Evolutionary conservation across 2,888 invertebrate genomes (phyloP), one percentile per base, ranked within the genome.

Genomic region (Cheilosia grossa): DNA sequence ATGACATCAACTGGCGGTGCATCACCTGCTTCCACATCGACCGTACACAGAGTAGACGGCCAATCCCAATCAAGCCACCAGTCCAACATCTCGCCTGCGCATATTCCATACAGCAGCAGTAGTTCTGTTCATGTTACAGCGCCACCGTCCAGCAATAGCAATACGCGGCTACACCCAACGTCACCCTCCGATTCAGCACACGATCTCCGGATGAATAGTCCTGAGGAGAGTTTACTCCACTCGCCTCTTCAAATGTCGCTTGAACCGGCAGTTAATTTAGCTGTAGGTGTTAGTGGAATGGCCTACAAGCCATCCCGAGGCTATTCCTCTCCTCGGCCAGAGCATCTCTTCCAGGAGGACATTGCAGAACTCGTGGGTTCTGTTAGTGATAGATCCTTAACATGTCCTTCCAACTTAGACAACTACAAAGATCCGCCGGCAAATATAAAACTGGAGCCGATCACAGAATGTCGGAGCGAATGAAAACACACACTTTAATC

Each of bases 371-470:
- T 93, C 88, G 90, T 92, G 87, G 91, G 89, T 27, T 88, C 83
- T 33, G 86, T 59, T 67, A 83, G 81, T 80, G 61, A 82, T 51
- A 86, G 87, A 86, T 87, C 89, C 21, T 75, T 75, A 33, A 49
- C 87, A 13, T 79, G 83, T 61, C 74, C 83, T 42, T 82, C 88
- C 54, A 87, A 80, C 66, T 19, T 82, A 72, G 79, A 67, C 37
- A 87, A 69, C 80, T 89, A 92, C 87, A 92, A 94, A 89, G 93
- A 93, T 88, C 91, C 94, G 83, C 92, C 93, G 88, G 93, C 92
- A 89, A 94, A 94, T 88, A 95, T 96, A 87, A 96, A 96, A 92
- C 93, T 96, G 92, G 96, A 96, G 91, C 95, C 95, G 82, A 91
- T 95, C 79, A 93, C 94, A 80, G 94, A 94, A 90, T 94, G 94